Evolutionary conservation across 2,888 invertebrate species (phyloP).

Genomic region (Lasioglossum leucozonium): DNA sequence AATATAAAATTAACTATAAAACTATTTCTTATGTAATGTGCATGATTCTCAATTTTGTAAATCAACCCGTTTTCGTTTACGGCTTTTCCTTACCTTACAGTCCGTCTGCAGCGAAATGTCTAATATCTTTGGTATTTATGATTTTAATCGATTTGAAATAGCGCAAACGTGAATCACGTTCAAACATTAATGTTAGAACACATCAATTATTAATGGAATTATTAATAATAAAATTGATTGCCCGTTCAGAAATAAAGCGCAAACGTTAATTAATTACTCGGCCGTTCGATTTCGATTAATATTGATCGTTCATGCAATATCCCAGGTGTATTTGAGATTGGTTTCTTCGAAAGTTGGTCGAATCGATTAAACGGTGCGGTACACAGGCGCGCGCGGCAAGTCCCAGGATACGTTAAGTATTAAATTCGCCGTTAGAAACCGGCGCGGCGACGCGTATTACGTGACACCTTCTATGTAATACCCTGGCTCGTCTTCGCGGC

Average conservation of each 20-base stretch:
- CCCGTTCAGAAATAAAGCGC: not conserved
- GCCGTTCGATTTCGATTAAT: not conserved
- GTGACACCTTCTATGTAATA: not conserved
- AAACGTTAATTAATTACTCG: not conserved
- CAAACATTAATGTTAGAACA: too few species aligned
- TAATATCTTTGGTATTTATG: too few species aligned
- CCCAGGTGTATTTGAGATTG: not conserved
- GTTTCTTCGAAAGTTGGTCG: not conserved
- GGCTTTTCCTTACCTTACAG: too few species aligned
- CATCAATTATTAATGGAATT: too few species aligned
- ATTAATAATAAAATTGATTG: not conserved
- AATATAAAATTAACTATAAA: too few species aligned
- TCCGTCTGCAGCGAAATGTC: too few species aligned
- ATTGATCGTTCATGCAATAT: not conserved
- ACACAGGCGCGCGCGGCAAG: not conserved
- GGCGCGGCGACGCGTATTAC: not conserved
- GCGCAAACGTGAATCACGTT: too few species aligned
- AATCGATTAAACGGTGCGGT: not conserved
- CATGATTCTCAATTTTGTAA: too few species aligned
- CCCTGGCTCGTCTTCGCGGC: not conserved
- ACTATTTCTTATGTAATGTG: too few species aligned
- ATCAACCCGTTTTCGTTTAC: too few species aligned
- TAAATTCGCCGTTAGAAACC: not conserved
- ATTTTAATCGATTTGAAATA: too few species aligned
- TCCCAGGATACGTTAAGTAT: not conserved